Base-by-base conservation (phyloP, 2,797 vertebrate species). In the Myioborus melanocephalus region DNA sequence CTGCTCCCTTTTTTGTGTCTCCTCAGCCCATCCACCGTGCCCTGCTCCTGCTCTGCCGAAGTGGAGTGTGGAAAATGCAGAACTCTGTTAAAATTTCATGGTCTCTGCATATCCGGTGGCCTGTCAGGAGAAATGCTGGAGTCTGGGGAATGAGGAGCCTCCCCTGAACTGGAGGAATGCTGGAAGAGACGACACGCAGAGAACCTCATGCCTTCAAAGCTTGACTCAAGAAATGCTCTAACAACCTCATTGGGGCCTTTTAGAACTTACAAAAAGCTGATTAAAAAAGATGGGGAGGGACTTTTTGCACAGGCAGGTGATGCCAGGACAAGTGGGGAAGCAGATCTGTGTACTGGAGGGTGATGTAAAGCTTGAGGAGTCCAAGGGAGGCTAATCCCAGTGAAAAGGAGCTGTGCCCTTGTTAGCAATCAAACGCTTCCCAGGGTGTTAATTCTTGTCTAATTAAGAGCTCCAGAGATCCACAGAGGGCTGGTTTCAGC, bases 1-100 rank as follows among this genome's bases (percentile, higher is more conserved):
- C 94, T 94, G 83, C 86, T 87, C 86, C 82, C 90, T 96, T 83
- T 49, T 97, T 97, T 95, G 93, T 97, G 97, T 96, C 82, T 77
- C 26, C 20, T 26, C 87, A 70, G 61, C 27, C 57, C 50, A 7
- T 16, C 8, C 61, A 9, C 56, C 2, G 2, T 11, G 39, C 27
- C 73, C 61, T 83, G 3, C 47, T 70, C 81, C 63, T 35, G 43
- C 61, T 6, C 81, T 17, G 27, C 72, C 15, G 0, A 24, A 21
- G 37, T 9, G 5, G 34, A 83, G 24, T 0, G 7, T n/a, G 86
- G 93, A 52, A 59, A 81, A 59, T 0, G 2, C 61, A 50, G 43
- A 35, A 0, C 14, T 37, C 30, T 0, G 15, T 96, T 84, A 84
- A 91, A 73, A 87, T 91, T 57, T 70, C 92, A 68, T 9, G 63